Evolutionary conservation across 2,113 vertebrate genomes (phyloP).

Genomic region (Austrofundulus limnaeus): DNA sequence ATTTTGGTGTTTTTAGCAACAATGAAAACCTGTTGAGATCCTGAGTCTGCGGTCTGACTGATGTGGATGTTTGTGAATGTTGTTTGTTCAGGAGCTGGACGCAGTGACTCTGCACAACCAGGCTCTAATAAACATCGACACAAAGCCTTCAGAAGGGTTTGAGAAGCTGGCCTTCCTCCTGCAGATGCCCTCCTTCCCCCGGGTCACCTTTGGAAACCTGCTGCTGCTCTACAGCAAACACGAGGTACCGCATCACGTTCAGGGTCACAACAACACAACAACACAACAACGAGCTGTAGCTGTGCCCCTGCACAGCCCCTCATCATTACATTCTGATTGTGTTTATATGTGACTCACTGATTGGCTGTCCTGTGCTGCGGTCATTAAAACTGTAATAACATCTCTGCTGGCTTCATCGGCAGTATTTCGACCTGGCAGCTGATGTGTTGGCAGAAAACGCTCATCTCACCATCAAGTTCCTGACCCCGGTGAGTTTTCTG

Average conservation of each 20-base stretch:
- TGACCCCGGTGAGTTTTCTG: slow-evolving; percentile 80
- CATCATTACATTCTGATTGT: no score
- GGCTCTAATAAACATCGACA: slow-evolving; percentile 93
- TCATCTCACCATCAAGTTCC: slow-evolving; percentile 92
- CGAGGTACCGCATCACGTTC: slow-evolving; percentile 70
- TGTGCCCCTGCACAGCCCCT: no score
- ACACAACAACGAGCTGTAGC: no score
- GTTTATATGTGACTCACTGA: no score
- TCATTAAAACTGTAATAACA: slow-evolving; percentile 51
- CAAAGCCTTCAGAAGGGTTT: slow-evolving; percentile 90
- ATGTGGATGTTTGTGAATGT: background rate
- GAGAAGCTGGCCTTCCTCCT: slow-evolving; percentile 94
- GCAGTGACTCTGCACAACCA: slow-evolving; percentile 96
- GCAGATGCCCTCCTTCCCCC: slow-evolving; percentile 91
- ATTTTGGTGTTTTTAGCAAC: no score
- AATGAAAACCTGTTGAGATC: no score
- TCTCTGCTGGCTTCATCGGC: slow-evolving; percentile 23
- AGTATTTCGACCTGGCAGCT: slow-evolving; percentile 94
- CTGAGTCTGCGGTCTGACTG: no score
- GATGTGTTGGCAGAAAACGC: slow-evolving; percentile 96
- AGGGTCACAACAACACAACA: no score
- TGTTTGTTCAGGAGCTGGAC: slow-evolving; percentile 82
- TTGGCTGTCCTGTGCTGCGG: no score
- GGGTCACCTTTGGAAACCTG: slow-evolving; percentile 94
- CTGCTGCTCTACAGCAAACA: slow-evolving; percentile 91